phyloP scores from a whole-genome alignment of 2,888 invertebrate species.

The Drosophila bunnanda region DNA sequence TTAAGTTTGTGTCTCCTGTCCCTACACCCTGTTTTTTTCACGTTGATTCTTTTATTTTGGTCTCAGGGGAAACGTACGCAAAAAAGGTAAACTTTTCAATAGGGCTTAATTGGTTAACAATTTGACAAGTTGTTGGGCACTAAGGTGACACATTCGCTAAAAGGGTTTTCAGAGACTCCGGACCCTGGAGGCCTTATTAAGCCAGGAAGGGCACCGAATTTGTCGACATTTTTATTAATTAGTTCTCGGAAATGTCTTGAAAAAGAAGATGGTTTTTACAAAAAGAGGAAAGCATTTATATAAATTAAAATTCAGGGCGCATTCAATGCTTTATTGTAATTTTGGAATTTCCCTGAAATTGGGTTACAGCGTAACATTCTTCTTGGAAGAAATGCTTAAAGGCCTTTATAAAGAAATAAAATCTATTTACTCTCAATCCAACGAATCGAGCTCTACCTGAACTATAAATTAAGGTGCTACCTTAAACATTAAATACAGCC shows the following conservation, averaged over 20 bases:
- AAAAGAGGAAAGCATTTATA: background rate
- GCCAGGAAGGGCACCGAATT: background rate
- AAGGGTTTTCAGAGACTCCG: background rate
- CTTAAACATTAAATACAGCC: background rate
- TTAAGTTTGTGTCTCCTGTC: background rate
- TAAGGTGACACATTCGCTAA: conserved; percentile 22
- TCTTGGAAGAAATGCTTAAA: no score
- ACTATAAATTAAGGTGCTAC: background rate
- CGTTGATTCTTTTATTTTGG: conserved; percentile 12
- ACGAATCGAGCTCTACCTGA: background rate
- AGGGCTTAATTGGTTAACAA: conserved; percentile 40
- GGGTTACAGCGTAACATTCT: background rate
- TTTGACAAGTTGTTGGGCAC: conserved; percentile 33
- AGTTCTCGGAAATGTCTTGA: conserved; percentile 13
- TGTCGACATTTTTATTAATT: conserved; percentile 9
- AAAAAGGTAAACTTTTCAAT: conserved; percentile 22
- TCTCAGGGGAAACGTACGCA: conserved; percentile 8
- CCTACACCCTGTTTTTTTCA: background rate
- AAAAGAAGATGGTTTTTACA: background rate
- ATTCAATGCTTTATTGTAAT: background rate
- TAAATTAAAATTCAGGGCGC: background rate
- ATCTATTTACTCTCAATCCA: no score
- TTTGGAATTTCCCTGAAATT: background rate
- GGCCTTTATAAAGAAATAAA: no score
- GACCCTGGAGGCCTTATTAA: background rate